Evolutionary conservation across 2,113 vertebrate species (phyloP).

Genomic region (Silurus glanis): DNA sequence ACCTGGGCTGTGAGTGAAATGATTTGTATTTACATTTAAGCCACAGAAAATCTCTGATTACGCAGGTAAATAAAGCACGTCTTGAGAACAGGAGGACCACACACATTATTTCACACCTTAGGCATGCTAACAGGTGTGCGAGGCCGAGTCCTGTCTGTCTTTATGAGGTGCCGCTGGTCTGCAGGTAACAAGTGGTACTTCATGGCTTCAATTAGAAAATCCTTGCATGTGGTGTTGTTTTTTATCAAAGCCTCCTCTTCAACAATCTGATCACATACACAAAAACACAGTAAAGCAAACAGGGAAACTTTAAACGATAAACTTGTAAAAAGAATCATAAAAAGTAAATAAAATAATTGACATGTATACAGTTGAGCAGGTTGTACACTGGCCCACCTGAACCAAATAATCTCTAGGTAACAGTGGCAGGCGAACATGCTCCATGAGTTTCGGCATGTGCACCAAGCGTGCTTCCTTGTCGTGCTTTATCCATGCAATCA

Average conservation of each 20-base stretch:
- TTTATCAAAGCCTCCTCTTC: conserved; percentile 96
- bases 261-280: conserved; percentile 77
- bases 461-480: conserved; percentile 88
- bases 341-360: neutral
- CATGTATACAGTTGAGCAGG: neutral
- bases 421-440: conserved; percentile 91
- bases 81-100: neutral
- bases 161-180: conserved; percentile 93
- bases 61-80: neutral
- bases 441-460: conserved; percentile 94
- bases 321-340: neutral
- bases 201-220: conserved; percentile 97
- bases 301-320: neutral
- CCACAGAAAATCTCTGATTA: neutral
- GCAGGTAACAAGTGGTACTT: conserved; percentile 96
- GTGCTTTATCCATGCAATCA: conserved; percentile 94
- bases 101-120: conserved; percentile 70
- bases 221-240: conserved; percentile 97
- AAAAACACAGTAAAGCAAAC: neutral
- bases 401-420: conserved; percentile 92
- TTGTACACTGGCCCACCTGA: conserved; percentile 76
- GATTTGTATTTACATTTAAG: neutral
- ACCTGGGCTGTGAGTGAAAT: neutral
- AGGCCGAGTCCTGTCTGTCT: conserved; percentile 90
- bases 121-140: conserved; percentile 91